Evolutionary conservation across 2,888 invertebrate species (phyloP).

Genomic region (Amphipoea lucens): DNA sequence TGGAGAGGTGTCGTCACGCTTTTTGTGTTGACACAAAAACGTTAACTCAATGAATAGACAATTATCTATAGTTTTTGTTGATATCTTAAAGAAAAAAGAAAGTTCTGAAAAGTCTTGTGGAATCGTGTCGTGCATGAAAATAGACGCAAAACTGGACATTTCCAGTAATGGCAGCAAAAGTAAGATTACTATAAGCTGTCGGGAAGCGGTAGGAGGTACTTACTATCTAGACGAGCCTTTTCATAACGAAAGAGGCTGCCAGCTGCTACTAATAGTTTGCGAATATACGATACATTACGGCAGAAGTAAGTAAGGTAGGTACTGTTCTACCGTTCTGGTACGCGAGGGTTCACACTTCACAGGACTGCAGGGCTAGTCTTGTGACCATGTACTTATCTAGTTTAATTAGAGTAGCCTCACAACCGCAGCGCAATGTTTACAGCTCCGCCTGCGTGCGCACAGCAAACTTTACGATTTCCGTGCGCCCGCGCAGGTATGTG

Average conservation of each 20-base stretch:
- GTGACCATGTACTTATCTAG: slow-evolving; percentile 23
- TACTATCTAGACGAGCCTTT: no score
- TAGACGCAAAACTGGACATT: background rate
- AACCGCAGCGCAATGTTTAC: slow-evolving; percentile 22
- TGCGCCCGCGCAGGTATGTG: slow-evolving; percentile 10
- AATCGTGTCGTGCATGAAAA: background rate
- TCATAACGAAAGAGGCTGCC: background rate
- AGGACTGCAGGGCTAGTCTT: background rate
- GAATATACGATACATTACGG: background rate
- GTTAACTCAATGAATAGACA: slow-evolving; percentile 46
- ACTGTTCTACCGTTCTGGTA: background rate
- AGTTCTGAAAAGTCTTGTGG: background rate
- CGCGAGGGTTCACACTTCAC: background rate
- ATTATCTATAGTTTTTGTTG: slow-evolving; percentile 19
- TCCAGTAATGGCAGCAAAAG: background rate
- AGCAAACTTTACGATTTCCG: slow-evolving; percentile 22
- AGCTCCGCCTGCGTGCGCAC: slow-evolving; percentile 5
- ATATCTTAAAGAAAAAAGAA: background rate
- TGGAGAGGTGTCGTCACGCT: slow-evolving; percentile 27
- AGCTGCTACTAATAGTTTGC: background rate
- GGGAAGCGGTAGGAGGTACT: background rate
- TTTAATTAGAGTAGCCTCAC: slow-evolving; percentile 44
- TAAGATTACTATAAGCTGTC: no score
- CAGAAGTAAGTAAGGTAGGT: no score
- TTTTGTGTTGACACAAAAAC: slow-evolving; percentile 34